Percentiles rank a stretch among this genome's conserved stretches.
These are phyloP conservation scores for Onchidella celtica DNA, from an alignment of 2,888 invertebrate species.

Conservation along the genomic window DNA sequence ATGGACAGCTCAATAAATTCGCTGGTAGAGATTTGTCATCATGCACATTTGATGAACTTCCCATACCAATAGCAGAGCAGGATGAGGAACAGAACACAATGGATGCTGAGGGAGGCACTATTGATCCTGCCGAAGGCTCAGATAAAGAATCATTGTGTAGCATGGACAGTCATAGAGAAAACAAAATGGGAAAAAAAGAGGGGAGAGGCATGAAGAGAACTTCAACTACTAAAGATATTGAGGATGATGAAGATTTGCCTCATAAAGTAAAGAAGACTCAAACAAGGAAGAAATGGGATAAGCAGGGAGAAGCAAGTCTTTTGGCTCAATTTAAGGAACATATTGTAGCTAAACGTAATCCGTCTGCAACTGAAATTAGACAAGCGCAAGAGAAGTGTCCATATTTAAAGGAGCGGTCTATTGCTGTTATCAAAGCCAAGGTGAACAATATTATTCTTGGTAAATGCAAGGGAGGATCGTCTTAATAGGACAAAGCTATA, in stretches of 20 bases:
- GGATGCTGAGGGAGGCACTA: not conserved
- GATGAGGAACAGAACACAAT: not conserved
- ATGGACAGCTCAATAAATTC: constrained; percentile 50
- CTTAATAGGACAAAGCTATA: too few species aligned
- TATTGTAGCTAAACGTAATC: not conserved
- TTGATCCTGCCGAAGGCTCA: not conserved
- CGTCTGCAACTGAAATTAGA: not conserved
- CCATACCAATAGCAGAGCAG: not conserved
- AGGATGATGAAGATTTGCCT: too few species aligned
- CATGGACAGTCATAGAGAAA: too few species aligned
- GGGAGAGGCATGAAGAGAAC: not conserved
- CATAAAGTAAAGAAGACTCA: not conserved
- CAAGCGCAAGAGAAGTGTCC: not conserved
- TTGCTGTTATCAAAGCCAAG: constrained; percentile 14
- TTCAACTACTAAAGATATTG: not conserved
- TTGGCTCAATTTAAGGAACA: not conserved
- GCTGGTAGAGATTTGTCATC: constrained; percentile 47
- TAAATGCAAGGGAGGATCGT: too few species aligned
- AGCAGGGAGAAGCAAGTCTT: not conserved
- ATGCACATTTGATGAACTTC: constrained; percentile 39
- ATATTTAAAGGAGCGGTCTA: not conserved
- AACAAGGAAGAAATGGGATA: constrained; percentile 2
- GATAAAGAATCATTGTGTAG: too few species aligned
- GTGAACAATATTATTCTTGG: constrained; percentile 26
- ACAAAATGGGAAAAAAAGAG: too few species aligned